These are phyloP conservation scores for Dermochelys coriacea DNA, from an alignment of 2,797 vertebrate genomes.

Conservation along the genomic window DNA sequence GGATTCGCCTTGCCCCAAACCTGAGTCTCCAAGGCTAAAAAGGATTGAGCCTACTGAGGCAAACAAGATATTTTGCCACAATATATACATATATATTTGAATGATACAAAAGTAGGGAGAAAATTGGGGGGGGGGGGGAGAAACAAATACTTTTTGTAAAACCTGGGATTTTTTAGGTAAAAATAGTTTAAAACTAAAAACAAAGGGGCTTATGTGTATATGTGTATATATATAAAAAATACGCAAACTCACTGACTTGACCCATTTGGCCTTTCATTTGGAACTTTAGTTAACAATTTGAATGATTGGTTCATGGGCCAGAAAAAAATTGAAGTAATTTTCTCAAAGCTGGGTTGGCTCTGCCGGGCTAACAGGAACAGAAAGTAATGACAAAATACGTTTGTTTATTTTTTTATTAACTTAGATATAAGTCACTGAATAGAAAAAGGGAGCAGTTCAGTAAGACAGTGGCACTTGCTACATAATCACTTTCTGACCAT, in stretches of 20 bases:
- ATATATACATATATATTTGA: too few species aligned
- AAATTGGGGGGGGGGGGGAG: too few species aligned
- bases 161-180: too few species aligned
- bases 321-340: constrained; percentile 55
- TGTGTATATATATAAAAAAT: neutral
- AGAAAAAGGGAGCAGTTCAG: neutral
- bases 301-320: constrained; percentile 42
- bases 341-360: neutral
- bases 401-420: neutral
- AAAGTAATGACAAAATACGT: neutral
- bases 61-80: too few species aligned
- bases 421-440: constrained; percentile 22
- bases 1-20: too few species aligned
- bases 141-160: too few species aligned
- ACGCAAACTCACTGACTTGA: constrained; percentile 65
- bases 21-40: too few species aligned
- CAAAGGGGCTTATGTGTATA: too few species aligned
- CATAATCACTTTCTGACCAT: constrained; percentile 32
- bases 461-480: neutral
- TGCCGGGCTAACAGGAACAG: neutral
- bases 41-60: too few species aligned
- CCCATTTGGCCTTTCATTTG: constrained; percentile 47
- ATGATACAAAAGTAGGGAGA: too few species aligned
- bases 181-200: too few species aligned
- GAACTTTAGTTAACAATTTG: constrained; percentile 61